Percentiles rank a stretch among this genome's conserved stretches.
Evolutionary conservation across 92 coral and sea anemone species (phyloP).

Genomic region (Zoanthus sociatus): DNA sequence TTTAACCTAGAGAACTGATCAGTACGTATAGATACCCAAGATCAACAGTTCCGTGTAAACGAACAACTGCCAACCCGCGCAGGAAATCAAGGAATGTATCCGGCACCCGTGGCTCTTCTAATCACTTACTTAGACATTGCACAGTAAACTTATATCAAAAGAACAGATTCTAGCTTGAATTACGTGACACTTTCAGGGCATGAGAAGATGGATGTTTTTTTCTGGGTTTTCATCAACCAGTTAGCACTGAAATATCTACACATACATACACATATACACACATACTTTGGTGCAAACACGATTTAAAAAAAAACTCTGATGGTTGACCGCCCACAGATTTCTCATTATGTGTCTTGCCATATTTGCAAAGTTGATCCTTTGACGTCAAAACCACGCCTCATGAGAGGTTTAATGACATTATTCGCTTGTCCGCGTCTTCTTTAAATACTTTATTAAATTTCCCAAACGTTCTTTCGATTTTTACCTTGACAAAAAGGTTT

Average conservation of each 20-base stretch:
- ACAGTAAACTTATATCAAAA: constrained; percentile 72
- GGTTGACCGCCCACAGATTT: constrained; percentile 43
- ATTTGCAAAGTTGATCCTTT: constrained; percentile 63
- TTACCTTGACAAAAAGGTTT: neutral
- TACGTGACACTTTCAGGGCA: constrained; percentile 60
- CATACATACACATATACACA: constrained; percentile 31
- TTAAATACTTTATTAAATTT: neutral
- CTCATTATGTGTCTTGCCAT: constrained; percentile 60
- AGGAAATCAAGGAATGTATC: constrained; percentile 94
- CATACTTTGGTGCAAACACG: constrained; percentile 31
- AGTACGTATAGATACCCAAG: neutral
- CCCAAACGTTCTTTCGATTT: neutral
- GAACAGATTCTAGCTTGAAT: constrained; percentile 66
- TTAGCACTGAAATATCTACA: constrained; percentile 6
- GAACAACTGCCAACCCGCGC: constrained; percentile 82
- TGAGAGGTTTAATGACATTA: constrained; percentile 13
- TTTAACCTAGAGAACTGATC: neutral
- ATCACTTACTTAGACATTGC: constrained; percentile 86
- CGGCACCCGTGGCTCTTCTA: constrained; percentile 73
- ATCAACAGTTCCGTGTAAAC: constrained; percentile 86
- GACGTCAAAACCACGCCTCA: constrained; percentile 86
- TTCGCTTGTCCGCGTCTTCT: constrained; percentile 11
- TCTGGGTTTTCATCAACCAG: constrained; percentile 4
- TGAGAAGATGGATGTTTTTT: constrained; percentile 43
- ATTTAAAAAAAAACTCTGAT: constrained; percentile 35